These are phyloP conservation scores for Trematomus loennbergii DNA, from an alignment of 2,113 vertebrate genomes.

Conservation along the genomic window DNA sequence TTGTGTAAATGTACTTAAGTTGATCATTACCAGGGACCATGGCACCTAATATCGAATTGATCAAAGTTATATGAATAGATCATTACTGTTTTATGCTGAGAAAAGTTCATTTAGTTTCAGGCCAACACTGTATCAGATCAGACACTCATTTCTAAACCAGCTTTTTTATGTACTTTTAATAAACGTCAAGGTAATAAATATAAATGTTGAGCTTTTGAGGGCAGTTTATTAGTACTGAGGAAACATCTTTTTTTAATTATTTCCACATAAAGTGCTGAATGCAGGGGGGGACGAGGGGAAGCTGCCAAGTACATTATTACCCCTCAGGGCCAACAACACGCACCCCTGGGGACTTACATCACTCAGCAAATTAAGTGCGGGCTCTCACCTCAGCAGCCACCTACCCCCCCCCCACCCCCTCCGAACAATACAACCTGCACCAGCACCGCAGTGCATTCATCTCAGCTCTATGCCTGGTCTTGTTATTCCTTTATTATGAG, in stretches of 20 bases:
- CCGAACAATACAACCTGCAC: slow-evolving; percentile 79
- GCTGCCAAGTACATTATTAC: slow-evolving; percentile 84
- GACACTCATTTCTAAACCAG: not conserved
- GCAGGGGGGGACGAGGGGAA: slow-evolving; percentile 45
- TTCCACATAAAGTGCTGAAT: slow-evolving; percentile 68
- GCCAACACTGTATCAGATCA: not conserved
- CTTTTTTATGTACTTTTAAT: not conserved
- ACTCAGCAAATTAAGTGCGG: slow-evolving; percentile 81
- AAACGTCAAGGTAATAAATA: not conserved
- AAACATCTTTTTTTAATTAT: slow-evolving; percentile 27
- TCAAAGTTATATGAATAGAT: not conserved
- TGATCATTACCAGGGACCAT: not conserved
- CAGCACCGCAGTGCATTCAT: slow-evolving; percentile 74
- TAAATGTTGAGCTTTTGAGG: slow-evolving; percentile 13
- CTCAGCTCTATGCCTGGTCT: slow-evolving; percentile 74
- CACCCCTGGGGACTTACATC: slow-evolving; percentile 74
- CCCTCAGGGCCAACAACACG: slow-evolving; percentile 76
- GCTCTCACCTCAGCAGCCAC: slow-evolving; percentile 73
- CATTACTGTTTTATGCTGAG: not conserved
- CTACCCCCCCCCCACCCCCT: slow-evolving; percentile 56
- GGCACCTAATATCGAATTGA: not conserved
- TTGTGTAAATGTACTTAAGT: not conserved
- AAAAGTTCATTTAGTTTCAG: not conserved
- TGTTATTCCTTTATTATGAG: slow-evolving; percentile 85
- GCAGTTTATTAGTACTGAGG: not conserved